These are phyloP conservation scores for Electrophaes corylata DNA, from an alignment of 2,888 invertebrate species.

Conservation along the genomic window DNA sequence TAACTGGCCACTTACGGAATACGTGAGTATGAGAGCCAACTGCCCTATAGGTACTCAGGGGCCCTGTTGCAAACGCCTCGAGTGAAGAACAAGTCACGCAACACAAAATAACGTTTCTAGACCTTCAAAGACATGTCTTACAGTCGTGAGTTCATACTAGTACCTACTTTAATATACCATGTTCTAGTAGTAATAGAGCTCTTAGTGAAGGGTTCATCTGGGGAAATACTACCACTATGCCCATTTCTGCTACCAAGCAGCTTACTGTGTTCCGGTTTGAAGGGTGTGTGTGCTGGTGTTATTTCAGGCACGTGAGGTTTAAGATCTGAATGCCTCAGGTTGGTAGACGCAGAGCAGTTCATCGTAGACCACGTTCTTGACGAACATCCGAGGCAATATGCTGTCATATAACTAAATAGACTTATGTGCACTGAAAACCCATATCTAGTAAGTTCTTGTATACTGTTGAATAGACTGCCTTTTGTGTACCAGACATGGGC, in stretches of 20 bases:
- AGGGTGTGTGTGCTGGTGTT: too few relatives aligned
- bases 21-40: constrained; percentile 17
- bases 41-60: constrained; percentile 29
- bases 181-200: too few relatives aligned
- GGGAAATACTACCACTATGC: too few relatives aligned
- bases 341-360: too few relatives aligned
- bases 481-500: constrained; percentile 16
- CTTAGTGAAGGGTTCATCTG: too few relatives aligned
- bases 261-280: too few relatives aligned
- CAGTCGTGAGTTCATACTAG: background rate
- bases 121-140: constrained; percentile 1
- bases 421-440: constrained; percentile 5
- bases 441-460: constrained; percentile 16
- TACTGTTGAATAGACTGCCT: constrained; percentile 6
- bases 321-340: too few relatives aligned
- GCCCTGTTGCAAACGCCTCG: constrained; percentile 41
- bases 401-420: constrained; percentile 1
- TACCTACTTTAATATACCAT: too few relatives aligned
- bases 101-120: constrained; percentile 16
- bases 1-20: constrained; percentile 10
- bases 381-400: too few relatives aligned
- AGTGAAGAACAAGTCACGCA: constrained; percentile 47
- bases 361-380: too few relatives aligned
- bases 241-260: too few relatives aligned
- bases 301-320: too few relatives aligned